Evolutionary conservation across 2,888 invertebrate species (phyloP).

Genomic region (Eledona agricola): DNA sequence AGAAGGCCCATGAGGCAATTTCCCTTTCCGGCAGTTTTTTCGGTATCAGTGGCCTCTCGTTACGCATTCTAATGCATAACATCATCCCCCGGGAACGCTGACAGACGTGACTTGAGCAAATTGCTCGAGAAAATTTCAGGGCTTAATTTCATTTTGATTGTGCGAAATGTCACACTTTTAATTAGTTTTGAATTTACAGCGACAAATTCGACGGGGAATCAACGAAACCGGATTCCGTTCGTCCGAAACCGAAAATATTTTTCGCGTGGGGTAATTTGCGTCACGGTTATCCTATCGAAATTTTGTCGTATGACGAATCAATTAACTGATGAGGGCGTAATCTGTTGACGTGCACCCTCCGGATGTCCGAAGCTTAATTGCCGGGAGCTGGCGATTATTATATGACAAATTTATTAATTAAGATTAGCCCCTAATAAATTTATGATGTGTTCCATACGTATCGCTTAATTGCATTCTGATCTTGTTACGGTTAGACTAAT

Average conservation of each 20-base stretch:
- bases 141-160: constrained; percentile 55
- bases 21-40: constrained; percentile 48
- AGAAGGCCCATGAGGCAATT: constrained; percentile 43
- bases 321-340: constrained; percentile 19
- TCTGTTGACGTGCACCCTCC: constrained; percentile 23
- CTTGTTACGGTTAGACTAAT: constrained; percentile 45
- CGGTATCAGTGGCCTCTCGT: constrained; percentile 50
- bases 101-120: constrained; percentile 52
- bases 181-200: constrained; percentile 47
- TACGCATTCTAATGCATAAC: constrained; percentile 51
- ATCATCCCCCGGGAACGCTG: constrained; percentile 39
- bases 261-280: too few species aligned
- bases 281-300: too few species aligned
- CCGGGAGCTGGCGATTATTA: constrained; percentile 34
- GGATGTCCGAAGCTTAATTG: constrained; percentile 26
- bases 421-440: constrained; percentile 38
- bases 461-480: constrained; percentile 47
- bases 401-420: constrained; percentile 43
- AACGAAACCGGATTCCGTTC: too few species aligned
- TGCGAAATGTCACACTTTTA: constrained; percentile 51
- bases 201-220: constrained; percentile 16
- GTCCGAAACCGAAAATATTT: too few species aligned
- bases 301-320: constrained; percentile 1
- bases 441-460: constrained; percentile 36
- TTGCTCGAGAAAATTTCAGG: constrained; percentile 51